Percentiles rank a stretch among this genome's conserved stretches.
These are phyloP conservation scores for Helicolenus hilgendorfi DNA, from an alignment of 2,797 vertebrate genomes.

Conservation along the genomic window DNA sequence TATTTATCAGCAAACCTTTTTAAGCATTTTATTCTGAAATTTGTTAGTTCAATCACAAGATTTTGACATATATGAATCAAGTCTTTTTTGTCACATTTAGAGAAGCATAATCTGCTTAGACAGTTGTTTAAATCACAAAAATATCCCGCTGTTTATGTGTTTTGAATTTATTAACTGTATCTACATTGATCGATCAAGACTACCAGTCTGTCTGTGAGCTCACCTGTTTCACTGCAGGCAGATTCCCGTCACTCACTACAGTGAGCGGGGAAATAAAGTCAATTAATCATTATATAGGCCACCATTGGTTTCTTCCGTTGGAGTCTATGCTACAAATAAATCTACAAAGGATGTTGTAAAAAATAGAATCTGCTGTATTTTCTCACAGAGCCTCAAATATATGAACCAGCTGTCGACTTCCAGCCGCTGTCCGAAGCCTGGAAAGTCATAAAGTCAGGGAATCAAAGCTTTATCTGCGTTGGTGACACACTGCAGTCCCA, in stretches of 20 bases:
- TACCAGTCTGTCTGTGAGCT: too few species aligned
- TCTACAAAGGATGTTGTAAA: background rate
- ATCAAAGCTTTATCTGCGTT: conserved; percentile 16
- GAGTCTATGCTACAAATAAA: background rate
- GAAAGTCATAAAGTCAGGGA: conserved; percentile 63
- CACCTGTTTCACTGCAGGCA: too few species aligned
- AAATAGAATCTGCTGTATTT: conserved; percentile 1
- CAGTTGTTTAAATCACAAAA: too few species aligned
- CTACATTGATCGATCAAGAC: too few species aligned
- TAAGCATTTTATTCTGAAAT: background rate
- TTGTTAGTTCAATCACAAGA: background rate
- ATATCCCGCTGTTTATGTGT: too few species aligned
- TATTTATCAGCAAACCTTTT: background rate
- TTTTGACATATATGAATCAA: background rate
- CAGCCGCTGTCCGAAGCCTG: conserved; percentile 83
- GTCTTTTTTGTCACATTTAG: too few species aligned
- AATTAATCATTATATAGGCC: too few species aligned
- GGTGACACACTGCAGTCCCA: background rate
- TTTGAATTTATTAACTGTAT: too few species aligned
- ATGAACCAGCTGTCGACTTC: conserved; percentile 53
- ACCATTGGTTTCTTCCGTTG: too few species aligned
- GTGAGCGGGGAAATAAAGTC: too few species aligned
- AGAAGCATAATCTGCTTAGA: too few species aligned
- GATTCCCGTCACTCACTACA: too few species aligned
- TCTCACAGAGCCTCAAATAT: conserved; percentile 85